These are phyloP conservation scores for Gonatopus flavifemur DNA, from an alignment of 1,140 invertebrate species.

Conservation along the genomic window DNA sequence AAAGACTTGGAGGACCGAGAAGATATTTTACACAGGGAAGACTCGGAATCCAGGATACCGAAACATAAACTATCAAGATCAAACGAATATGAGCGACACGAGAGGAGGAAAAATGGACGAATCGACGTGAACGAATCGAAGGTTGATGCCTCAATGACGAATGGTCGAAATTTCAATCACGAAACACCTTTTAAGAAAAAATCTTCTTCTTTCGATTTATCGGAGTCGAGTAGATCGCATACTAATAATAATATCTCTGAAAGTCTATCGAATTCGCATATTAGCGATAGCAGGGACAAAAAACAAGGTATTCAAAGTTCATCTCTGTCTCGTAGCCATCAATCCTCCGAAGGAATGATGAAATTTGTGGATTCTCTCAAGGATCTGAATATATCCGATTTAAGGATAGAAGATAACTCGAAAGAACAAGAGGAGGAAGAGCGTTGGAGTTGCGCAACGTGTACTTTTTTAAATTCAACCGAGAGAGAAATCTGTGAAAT, in stretches of 20 bases:
- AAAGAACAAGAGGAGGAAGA: conserved; percentile 22
- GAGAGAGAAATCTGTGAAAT: conserved; percentile 71
- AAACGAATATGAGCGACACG: conserved; percentile 17
- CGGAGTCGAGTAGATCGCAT: conserved; percentile 27
- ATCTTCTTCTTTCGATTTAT: conserved; percentile 30
- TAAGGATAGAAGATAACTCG: conserved; percentile 9
- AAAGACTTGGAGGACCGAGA: conserved; percentile 68
- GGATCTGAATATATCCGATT: conserved; percentile 10
- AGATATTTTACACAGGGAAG: conserved; percentile 58
- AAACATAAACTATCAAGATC: conserved; percentile 28
- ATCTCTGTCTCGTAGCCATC: conserved; percentile 24
- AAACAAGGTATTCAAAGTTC: conserved; percentile 27
- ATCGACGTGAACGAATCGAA: conserved; percentile 14
- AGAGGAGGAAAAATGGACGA: conserved; percentile 22
- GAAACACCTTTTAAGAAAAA: conserved; percentile 29
- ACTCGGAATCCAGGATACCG: conserved; percentile 11
- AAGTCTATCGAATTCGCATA: conserved; percentile 3
- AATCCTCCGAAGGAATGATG: conserved; percentile 21
- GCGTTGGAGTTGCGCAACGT: conserved; percentile 71
- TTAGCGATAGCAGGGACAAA: conserved; percentile 14
- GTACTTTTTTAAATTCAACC: conserved; percentile 69
- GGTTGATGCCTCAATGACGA: conserved; percentile 15
- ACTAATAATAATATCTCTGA: conserved; percentile 6
- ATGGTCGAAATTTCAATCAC: conserved; percentile 19
- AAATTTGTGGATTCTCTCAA: conserved; percentile 25